Evolutionary conservation across 23 tunicate species (phyloP).

Genomic region (Diplosoma virens): DNA sequence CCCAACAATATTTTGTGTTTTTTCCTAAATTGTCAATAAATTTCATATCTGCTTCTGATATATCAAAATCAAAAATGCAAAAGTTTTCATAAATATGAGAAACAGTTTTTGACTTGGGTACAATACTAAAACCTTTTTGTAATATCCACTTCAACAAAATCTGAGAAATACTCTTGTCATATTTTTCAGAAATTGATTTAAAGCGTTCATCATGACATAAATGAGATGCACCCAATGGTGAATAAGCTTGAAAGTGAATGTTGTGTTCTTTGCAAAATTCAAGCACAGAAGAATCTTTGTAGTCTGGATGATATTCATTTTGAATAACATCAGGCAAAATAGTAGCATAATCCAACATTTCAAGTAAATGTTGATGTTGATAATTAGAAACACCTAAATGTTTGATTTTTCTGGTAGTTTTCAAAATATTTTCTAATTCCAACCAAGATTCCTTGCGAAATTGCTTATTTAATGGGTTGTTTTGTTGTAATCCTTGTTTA

Average conservation of each 20-base stretch:
- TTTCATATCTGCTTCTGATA: constrained; percentile 40
- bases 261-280: constrained; percentile 37
- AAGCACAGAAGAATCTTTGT: constrained; percentile 26
- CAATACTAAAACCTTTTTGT: constrained; percentile 65
- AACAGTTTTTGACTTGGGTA: constrained; percentile 63
- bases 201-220: constrained; percentile 46
- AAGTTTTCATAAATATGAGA: constrained; percentile 54
- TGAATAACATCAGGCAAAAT: constrained; percentile 72
- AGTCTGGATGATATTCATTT: constrained; percentile 82
- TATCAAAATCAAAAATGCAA: constrained; percentile 45
- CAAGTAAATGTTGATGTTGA: constrained; percentile 42
- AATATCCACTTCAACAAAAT: constrained; percentile 64
- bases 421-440: constrained; percentile 42
- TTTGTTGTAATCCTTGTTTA: constrained; percentile 51
- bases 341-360: constrained; percentile 28
- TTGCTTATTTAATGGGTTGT: constrained; percentile 30
- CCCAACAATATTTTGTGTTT: constrained; percentile 70
- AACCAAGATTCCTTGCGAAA: constrained; percentile 55
- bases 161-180: constrained; percentile 47
- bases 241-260: constrained; percentile 78
- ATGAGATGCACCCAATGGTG: constrained; percentile 54
- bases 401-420: constrained; percentile 31
- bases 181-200: constrained; percentile 16
- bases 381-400: constrained; percentile 75
- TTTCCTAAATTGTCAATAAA: constrained; percentile 17